These are phyloP conservation scores for Piprites chloris DNA, from an alignment of 2,113 vertebrate genomes.

Conservation along the genomic window DNA sequence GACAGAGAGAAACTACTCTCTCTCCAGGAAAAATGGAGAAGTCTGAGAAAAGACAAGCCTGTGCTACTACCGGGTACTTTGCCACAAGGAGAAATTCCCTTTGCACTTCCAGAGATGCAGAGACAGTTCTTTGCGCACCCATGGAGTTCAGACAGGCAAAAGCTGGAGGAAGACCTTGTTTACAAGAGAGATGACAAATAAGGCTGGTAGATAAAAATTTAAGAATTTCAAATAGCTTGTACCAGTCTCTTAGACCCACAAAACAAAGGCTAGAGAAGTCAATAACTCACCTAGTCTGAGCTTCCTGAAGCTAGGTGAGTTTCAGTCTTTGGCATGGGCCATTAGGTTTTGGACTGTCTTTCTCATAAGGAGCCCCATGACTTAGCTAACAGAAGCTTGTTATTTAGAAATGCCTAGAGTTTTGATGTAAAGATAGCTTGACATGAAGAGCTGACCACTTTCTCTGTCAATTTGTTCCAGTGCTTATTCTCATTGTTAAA, in stretches of 20 bases:
- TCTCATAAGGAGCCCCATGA: background rate
- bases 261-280: background rate
- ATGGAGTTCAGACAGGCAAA: background rate
- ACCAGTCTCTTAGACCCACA: background rate
- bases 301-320: background rate
- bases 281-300: background rate
- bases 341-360: background rate
- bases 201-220: background rate
- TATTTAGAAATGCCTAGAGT: background rate
- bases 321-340: background rate
- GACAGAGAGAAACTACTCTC: background rate
- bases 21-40: constrained; percentile 4
- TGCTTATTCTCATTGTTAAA: background rate
- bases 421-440: background rate
- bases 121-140: background rate
- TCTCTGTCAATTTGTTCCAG: background rate
- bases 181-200: background rate
- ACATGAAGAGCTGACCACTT: background rate
- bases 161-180: background rate
- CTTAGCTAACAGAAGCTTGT: background rate
- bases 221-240: background rate
- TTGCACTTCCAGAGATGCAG: background rate
- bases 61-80: background rate
- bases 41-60: background rate
- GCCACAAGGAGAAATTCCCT: background rate